These are phyloP conservation scores for Parazoanthus darwini DNA, from an alignment of 92 coral and sea anemone species.

Conservation along the genomic window DNA sequence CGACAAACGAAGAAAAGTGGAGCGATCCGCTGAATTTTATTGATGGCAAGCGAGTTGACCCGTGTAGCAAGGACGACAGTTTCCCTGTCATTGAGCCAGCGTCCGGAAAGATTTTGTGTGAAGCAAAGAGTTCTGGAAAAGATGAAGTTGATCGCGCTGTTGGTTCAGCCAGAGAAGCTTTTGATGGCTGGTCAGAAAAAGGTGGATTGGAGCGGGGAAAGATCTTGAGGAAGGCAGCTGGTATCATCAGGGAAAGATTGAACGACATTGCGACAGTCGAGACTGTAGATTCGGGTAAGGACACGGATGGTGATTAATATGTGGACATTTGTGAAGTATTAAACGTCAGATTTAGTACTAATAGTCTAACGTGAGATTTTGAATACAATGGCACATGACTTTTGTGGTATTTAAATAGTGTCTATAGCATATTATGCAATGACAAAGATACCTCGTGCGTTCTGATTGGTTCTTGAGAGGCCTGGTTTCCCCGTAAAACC, in stretches of 20 bases:
- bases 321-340: background rate
- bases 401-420: no score
- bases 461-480: no score
- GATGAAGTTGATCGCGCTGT: constrained; percentile 83
- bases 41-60: constrained; percentile 76
- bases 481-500: no score
- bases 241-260: constrained; percentile 69
- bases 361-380: no score
- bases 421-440: no score
- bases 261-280: constrained; percentile 80
- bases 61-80: constrained; percentile 68
- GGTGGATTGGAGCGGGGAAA: constrained; percentile 83
- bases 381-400: background rate
- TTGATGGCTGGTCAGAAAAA: constrained; percentile 75
- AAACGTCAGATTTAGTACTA: no score
- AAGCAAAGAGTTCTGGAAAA: constrained; percentile 77
- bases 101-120: constrained; percentile 80
- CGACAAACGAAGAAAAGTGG: constrained; percentile 6
- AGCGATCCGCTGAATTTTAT: constrained; percentile 72
- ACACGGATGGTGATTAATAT: background rate
- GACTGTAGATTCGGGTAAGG: constrained; percentile 81
- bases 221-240: constrained; percentile 72
- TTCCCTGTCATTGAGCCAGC: constrained; percentile 76
- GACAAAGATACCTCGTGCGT: no score
- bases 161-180: constrained; percentile 69